phyloP scores from a whole-genome alignment of 1,140 invertebrate species.

The Hylaeus volcanicus region DNA sequence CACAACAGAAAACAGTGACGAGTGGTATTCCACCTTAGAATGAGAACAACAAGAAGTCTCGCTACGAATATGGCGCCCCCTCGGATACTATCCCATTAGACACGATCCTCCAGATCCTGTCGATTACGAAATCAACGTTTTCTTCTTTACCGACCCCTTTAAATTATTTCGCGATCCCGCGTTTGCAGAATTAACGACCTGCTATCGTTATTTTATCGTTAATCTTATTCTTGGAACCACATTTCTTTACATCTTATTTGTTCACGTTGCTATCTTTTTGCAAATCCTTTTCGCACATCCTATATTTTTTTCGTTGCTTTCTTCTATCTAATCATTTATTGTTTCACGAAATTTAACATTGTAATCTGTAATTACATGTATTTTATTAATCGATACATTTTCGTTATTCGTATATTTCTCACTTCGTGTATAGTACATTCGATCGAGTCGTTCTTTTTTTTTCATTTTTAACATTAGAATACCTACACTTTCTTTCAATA shows the following conservation, averaged over 20 bases:
- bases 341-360: neutral
- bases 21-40: conserved; percentile 66
- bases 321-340: neutral
- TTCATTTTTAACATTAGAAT: neutral
- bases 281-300: neutral
- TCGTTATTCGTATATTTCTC: neutral
- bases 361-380: neutral
- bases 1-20: conserved; percentile 71
- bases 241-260: neutral
- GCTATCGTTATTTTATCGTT: neutral
- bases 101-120: neutral
- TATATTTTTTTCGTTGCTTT: neutral
- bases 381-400: neutral
- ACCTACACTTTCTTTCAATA: neutral
- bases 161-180: neutral
- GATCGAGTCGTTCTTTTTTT: neutral
- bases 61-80: conserved; percentile 39
- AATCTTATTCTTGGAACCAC: neutral
- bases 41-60: conserved; percentile 65
- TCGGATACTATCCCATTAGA: conserved; percentile 22
- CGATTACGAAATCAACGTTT: conserved; percentile 37
- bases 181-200: neutral
- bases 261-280: no score
- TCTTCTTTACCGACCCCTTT: conserved; percentile 31
- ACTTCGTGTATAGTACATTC: neutral